Evolutionary conservation across 2,113 vertebrate genomes (phyloP).

Genomic region (Poeciliopsis prolifica): DNA sequence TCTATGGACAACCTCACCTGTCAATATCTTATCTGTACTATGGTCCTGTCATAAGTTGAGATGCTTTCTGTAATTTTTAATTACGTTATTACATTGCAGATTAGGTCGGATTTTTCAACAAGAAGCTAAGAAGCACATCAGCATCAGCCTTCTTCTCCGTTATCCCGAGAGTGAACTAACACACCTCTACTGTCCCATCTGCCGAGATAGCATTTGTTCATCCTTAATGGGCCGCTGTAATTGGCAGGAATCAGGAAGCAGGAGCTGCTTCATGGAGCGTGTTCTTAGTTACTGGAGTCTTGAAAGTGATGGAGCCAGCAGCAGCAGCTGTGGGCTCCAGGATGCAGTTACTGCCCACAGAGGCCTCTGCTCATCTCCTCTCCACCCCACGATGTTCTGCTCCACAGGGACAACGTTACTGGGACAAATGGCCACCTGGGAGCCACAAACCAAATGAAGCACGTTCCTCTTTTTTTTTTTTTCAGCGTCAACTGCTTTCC

Average conservation of each 20-base stretch:
- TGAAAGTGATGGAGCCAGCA: conserved; percentile 77
- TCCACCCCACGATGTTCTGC: conserved; percentile 28
- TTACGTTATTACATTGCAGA: no score
- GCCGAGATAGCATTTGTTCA: conserved; percentile 65
- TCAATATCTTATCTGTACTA: no score
- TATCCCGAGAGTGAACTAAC: conserved; percentile 45
- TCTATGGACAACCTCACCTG: no score
- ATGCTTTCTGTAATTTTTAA: no score
- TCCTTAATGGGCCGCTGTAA: conserved; percentile 84
- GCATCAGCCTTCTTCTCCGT: conserved; percentile 23
- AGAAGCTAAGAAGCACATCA: conserved; percentile 10
- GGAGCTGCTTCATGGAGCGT: conserved; percentile 65
- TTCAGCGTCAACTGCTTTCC: conserved; percentile 26
- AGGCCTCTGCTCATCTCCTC: conserved; percentile 42
- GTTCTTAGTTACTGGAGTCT: conserved; percentile 66
- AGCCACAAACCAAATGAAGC: conserved; percentile 55
- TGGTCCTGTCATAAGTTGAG: no score
- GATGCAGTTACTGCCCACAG: conserved; percentile 18
- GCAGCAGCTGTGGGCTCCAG: conserved; percentile 58
- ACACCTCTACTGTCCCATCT: conserved; percentile 80
- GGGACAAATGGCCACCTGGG: conserved; percentile 67
- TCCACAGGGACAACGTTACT: conserved; percentile 58
- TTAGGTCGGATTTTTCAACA: neutral
- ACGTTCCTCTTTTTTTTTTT: conserved; percentile 22
- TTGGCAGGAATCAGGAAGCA: conserved; percentile 78